These are phyloP conservation scores for Leucoraja erinaceus DNA, from an alignment of 2,113 vertebrate species.

Conservation along the genomic window DNA sequence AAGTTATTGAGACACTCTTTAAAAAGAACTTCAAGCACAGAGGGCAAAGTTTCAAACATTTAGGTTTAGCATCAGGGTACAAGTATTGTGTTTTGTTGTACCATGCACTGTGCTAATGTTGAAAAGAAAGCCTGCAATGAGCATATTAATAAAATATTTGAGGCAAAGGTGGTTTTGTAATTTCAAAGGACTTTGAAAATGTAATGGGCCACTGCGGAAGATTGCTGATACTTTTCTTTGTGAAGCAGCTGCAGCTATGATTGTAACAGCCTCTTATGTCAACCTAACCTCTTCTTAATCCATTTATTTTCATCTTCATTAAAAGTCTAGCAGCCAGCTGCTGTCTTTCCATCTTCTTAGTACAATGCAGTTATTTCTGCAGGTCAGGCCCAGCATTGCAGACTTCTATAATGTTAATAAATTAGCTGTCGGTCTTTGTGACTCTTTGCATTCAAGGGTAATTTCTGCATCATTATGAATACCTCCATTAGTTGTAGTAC, in stretches of 20 bases:
- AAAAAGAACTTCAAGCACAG: not conserved
- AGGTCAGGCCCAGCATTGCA: not conserved
- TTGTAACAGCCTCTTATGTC: not conserved
- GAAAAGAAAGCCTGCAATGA: not conserved
- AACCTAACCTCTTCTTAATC: not conserved
- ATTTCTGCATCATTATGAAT: conserved; percentile 2
- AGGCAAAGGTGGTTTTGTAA: not conserved
- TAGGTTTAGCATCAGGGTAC: not conserved
- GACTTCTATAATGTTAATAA: not conserved
- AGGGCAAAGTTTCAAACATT: not conserved
- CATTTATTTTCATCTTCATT: not conserved
- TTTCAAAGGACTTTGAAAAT: not conserved
- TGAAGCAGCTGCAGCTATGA: not conserved
- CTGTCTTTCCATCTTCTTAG: not conserved
- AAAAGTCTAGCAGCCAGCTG: conserved; percentile 4
- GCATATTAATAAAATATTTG: not conserved
- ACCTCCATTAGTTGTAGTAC: not conserved
- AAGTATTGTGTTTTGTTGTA: not conserved
- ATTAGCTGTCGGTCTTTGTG: not conserved
- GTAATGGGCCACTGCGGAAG: not conserved
- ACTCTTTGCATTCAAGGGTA: conserved; percentile 19
- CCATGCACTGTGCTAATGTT: not conserved
- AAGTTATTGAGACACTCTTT: not conserved
- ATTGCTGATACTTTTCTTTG: not conserved
- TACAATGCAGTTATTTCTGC: not conserved